Evolutionary conservation across 1,140 invertebrate species (phyloP).

Genomic region (Heliconius himera): DNA sequence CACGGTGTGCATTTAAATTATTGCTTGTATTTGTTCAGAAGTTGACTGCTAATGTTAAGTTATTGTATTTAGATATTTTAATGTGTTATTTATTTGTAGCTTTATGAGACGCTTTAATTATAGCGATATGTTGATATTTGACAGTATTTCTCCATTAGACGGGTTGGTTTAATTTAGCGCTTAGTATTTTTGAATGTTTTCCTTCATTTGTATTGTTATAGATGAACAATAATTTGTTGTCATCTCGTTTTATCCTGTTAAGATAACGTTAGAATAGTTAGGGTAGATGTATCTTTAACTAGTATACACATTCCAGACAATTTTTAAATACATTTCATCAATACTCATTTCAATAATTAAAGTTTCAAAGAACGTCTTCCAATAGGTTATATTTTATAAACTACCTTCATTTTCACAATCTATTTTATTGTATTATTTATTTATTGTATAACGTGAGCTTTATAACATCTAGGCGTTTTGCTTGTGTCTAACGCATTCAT

Average conservation of each 20-base stretch:
- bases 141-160: constrained; percentile 71
- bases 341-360: constrained; percentile 47
- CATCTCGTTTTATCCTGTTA: constrained; percentile 57
- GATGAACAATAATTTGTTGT: constrained; percentile 54
- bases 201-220: constrained; percentile 57
- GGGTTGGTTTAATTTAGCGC: constrained; percentile 69
- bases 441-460: constrained; percentile 5
- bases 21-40: constrained; percentile 65
- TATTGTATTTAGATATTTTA: constrained; percentile 81
- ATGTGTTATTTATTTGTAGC: constrained; percentile 81
- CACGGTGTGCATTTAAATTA: constrained; percentile 28
- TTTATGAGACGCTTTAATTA: constrained; percentile 75
- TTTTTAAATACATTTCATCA: constrained; percentile 43
- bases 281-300: constrained; percentile 45
- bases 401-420: constrained; percentile 33
- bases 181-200: constrained; percentile 58
- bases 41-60: constrained; percentile 80
- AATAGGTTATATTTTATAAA: constrained; percentile 74
- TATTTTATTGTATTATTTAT: constrained; percentile 1
- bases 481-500: background rate
- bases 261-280: constrained; percentile 48
- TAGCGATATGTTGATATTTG: constrained; percentile 58
- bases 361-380: constrained; percentile 73
- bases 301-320: constrained; percentile 62
- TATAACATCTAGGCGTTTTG: background rate